Evolutionary conservation across 1,140 invertebrate genomes (phyloP).

Genomic region (Liolophura sinensis): DNA sequence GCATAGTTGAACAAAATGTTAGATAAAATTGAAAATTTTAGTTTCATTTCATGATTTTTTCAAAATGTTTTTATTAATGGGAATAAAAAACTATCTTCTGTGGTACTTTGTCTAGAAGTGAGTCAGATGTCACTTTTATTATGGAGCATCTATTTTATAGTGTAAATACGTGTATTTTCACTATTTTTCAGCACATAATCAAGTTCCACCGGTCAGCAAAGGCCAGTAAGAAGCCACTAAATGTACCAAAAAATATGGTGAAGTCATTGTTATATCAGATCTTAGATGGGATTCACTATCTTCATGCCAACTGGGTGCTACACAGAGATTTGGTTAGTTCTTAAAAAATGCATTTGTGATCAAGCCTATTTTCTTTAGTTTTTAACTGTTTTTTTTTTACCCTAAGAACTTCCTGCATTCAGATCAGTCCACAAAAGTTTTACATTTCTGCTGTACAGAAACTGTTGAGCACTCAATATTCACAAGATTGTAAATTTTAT

Average conservation of each 20-base stretch:
- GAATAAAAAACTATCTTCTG: constrained; percentile 1
- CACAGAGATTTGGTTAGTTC: constrained; percentile 91
- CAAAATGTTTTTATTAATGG: constrained; percentile 9
- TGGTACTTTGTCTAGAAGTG: not conserved
- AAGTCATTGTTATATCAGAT: constrained; percentile 99
- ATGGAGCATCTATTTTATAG: not conserved
- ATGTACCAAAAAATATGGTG: constrained; percentile 83
- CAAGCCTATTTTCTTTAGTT: constrained; percentile 1
- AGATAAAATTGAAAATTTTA: no score
- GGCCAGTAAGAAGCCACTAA: constrained; percentile 93
- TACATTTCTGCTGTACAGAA: no score
- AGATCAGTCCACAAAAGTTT: no score
- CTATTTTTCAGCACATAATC: constrained; percentile 85
- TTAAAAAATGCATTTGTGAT: no score
- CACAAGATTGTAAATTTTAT: no score
- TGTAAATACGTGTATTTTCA: no score
- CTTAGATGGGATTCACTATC: constrained; percentile 98
- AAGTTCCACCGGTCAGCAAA: constrained; percentile 99
- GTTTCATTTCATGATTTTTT: no score
- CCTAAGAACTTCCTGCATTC: no score
- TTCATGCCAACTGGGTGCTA: constrained; percentile 99
- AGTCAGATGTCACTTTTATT: no score
- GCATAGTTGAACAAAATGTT: no score
- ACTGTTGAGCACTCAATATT: no score
- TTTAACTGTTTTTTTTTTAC: constrained; percentile 2